A percentile compares a stretch with the other conserved stretches of the same genome.
These are phyloP conservation scores for Perca fluviatilis DNA, from an alignment of 2,113 vertebrate species.

Conservation along the genomic window DNA sequence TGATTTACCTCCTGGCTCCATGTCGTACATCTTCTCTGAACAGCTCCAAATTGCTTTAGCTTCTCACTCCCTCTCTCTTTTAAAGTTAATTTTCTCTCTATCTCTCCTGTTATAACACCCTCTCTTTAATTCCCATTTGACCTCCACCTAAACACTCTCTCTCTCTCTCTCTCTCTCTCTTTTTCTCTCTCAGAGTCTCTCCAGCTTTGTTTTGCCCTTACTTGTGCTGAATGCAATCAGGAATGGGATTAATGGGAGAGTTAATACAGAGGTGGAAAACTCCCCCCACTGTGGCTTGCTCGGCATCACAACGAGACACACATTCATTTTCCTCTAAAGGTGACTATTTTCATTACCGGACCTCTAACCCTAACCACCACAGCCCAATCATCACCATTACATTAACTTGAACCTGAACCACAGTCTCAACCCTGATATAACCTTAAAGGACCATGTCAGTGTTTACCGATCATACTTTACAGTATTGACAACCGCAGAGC, in stretches of 20 bases:
- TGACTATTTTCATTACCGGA: slow-evolving; percentile 1
- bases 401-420: not conserved
- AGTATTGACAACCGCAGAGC: not conserved
- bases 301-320: slow-evolving; percentile 29
- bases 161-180: slow-evolving; percentile 2
- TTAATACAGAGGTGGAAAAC: slow-evolving; percentile 46
- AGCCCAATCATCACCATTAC: slow-evolving; percentile 3
- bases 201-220: slow-evolving; percentile 39
- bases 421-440: not conserved
- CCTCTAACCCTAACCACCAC: slow-evolving; percentile 1
- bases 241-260: slow-evolving; percentile 50
- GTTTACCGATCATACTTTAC: not conserved
- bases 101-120: slow-evolving; percentile 26
- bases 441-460: not conserved
- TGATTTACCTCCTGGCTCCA: slow-evolving; percentile 57
- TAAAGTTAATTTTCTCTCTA: slow-evolving; percentile 40
- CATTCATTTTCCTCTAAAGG: not conserved
- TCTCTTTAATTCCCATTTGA: slow-evolving; percentile 45
- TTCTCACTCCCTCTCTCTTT: slow-evolving; percentile 27
- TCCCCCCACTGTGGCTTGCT: not conserved
- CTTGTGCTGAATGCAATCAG: slow-evolving; percentile 56
- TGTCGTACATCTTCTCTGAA: slow-evolving; percentile 62
- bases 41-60: slow-evolving; percentile 65
- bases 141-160: slow-evolving; percentile 53
- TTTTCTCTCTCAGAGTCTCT: slow-evolving; percentile 12